Conservation (phyloP, 2,888 invertebrate species). For the Ypsolopha scabrella region DNA sequence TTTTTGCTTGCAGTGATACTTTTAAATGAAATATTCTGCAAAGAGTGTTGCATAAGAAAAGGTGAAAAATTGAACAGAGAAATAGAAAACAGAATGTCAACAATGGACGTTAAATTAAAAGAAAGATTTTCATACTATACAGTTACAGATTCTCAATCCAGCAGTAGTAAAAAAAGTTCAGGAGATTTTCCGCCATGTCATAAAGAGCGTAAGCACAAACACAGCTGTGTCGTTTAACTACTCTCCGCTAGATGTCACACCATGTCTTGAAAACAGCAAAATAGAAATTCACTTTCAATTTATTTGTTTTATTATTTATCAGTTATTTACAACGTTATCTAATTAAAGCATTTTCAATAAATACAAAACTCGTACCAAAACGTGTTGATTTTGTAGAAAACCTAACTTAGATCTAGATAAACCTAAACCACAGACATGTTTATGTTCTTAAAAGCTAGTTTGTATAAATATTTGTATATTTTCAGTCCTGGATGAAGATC, state of each 20-base stretch:
- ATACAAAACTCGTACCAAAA: slow-evolving; percentile 19
- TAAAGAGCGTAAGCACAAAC: slow-evolving; percentile 8
- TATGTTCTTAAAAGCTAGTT: neutral
- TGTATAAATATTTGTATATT: neutral
- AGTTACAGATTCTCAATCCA: too few relatives aligned
- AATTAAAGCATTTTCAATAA: slow-evolving; percentile 56
- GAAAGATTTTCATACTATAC: too few relatives aligned
- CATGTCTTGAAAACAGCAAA: neutral
- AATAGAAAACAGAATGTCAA: too few relatives aligned
- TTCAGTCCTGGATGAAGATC: slow-evolving; percentile 65
- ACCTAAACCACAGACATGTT: neutral
- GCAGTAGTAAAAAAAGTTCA: too few relatives aligned
- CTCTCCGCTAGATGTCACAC: slow-evolving; percentile 18
- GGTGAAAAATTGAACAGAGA: too few relatives aligned
- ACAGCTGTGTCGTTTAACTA: slow-evolving; percentile 9
- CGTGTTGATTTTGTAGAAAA: neutral
- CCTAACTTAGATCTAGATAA: neutral
- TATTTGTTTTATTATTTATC: neutral
- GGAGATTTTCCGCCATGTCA: too few relatives aligned
- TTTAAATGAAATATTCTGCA: slow-evolving; percentile 48
- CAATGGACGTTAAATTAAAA: too few relatives aligned
- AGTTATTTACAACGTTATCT: slow-evolving; percentile 14
- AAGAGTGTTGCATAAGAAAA: slow-evolving; percentile 24
- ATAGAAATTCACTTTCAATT: neutral
- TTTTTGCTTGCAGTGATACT: slow-evolving; percentile 31